A percentile compares a stretch with the other conserved stretches of the same genome.
These are phyloP conservation scores for Zapornia atra DNA, from an alignment of 2,113 vertebrate species.

Conservation along the genomic window DNA sequence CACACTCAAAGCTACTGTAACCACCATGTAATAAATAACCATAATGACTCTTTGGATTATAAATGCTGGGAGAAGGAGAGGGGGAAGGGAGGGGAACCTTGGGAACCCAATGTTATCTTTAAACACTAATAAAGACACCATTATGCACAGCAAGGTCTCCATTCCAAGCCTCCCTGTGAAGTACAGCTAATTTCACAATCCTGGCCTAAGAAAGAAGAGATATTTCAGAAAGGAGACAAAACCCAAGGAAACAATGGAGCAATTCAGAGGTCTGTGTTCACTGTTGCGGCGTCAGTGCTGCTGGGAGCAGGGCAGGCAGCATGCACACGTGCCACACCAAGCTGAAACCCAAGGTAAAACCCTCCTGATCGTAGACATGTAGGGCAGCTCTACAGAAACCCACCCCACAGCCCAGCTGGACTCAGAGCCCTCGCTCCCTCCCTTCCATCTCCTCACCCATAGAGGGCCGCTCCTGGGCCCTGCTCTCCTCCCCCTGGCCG, in stretches of 20 bases:
- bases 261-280: not conserved
- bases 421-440: not conserved
- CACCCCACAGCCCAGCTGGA: fast-evolving
- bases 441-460: not conserved
- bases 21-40: not conserved
- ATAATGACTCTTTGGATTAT: not conserved
- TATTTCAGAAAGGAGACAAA: not conserved
- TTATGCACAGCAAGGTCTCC: not conserved
- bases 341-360: not conserved
- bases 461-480: fast-evolving
- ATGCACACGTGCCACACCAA: not conserved
- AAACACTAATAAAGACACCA: not conserved
- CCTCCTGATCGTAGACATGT: not conserved
- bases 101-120: not conserved
- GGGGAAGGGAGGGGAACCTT: not conserved
- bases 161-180: not conserved
- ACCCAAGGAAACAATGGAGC: not conserved
- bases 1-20: not conserved
- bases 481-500: not conserved
- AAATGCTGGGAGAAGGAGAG: not conserved
- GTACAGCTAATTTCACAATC: not conserved
- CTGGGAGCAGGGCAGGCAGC: not conserved
- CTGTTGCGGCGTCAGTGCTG: not conserved
- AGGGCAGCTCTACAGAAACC: not conserved
- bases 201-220: not conserved